Percentiles rank a stretch among this genome's conserved stretches.
phyloP scores from a whole-genome alignment of 2,888 invertebrate species.

The Cacoxenus indagator region DNA sequence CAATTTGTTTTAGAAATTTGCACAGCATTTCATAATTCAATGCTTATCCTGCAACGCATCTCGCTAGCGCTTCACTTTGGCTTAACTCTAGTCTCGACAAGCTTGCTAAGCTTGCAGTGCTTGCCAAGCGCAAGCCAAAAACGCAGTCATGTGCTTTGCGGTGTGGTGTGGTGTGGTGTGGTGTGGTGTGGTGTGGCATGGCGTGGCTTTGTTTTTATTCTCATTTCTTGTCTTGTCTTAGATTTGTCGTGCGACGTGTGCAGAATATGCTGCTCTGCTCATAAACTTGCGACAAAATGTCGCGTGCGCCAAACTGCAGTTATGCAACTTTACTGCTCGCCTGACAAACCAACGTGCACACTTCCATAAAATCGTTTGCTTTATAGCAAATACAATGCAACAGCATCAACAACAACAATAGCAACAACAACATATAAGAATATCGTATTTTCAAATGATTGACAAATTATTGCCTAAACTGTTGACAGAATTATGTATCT shows the following conservation, averaged over 20 bases:
- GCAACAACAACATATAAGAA: background rate
- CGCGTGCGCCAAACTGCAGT: slow-evolving; percentile 62
- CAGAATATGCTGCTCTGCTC: slow-evolving; percentile 13
- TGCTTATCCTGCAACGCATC: slow-evolving; percentile 44
- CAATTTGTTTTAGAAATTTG: background rate
- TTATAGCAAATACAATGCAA: slow-evolving; percentile 42
- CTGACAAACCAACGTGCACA: slow-evolving; percentile 52
- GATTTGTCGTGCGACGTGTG: background rate
- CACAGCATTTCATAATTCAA: slow-evolving; percentile 56
- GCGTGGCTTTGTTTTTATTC: too few species aligned
- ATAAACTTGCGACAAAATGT: slow-evolving; percentile 61
- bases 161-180: too few species aligned
- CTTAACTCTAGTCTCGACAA: too few species aligned
- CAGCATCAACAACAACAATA: background rate
- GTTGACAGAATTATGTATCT: background rate
- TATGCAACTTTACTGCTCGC: slow-evolving; percentile 59
- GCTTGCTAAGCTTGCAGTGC: too few species aligned
- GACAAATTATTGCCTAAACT: slow-evolving; percentile 1
- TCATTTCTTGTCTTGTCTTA: too few species aligned
- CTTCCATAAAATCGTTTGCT: slow-evolving; percentile 47
- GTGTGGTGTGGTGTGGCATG: background rate
- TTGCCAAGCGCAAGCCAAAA: too few species aligned
- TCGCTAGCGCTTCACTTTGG: background rate
- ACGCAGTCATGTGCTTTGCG: too few species aligned
- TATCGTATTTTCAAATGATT: background rate